phyloP scores from a whole-genome alignment of 2,113 vertebrate genomes.

The Corvus moneduloides region DNA sequence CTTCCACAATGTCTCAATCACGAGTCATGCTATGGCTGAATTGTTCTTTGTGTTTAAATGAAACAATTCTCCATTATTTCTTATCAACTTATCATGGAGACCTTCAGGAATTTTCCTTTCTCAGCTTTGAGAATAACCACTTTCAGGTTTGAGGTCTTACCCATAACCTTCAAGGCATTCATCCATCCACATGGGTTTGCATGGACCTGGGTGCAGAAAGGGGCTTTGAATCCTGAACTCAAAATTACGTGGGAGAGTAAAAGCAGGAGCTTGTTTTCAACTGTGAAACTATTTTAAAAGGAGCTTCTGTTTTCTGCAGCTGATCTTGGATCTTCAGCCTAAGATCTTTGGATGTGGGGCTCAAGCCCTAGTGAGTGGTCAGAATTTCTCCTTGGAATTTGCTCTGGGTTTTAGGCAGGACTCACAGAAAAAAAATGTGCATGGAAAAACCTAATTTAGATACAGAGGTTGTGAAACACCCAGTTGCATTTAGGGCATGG shows the following conservation, averaged over 20 bases:
- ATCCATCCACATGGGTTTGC: background rate
- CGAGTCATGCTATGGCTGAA: background rate
- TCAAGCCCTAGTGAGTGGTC: background rate
- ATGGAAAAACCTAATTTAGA: background rate
- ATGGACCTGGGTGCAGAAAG: background rate
- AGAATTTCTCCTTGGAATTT: background rate
- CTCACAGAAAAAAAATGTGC: background rate
- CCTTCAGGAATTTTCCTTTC: background rate
- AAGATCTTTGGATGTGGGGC: background rate
- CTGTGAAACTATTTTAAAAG: background rate
- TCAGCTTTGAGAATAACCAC: background rate
- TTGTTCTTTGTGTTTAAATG: conserved; percentile 7
- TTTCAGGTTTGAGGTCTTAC: background rate
- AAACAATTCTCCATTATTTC: conserved; percentile 8
- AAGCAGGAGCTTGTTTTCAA: background rate
- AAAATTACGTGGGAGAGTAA: background rate
- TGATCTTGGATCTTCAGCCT: background rate
- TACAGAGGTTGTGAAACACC: background rate
- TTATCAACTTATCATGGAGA: background rate
- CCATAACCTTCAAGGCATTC: background rate
- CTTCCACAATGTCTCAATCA: background rate
- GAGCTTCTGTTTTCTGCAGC: background rate
- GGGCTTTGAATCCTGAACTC: background rate
- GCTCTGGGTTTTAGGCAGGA: background rate
- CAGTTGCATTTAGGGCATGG: background rate